phyloP scores from a whole-genome alignment of 2,888 invertebrate species.

The Stictocephala bisonia region DNA sequence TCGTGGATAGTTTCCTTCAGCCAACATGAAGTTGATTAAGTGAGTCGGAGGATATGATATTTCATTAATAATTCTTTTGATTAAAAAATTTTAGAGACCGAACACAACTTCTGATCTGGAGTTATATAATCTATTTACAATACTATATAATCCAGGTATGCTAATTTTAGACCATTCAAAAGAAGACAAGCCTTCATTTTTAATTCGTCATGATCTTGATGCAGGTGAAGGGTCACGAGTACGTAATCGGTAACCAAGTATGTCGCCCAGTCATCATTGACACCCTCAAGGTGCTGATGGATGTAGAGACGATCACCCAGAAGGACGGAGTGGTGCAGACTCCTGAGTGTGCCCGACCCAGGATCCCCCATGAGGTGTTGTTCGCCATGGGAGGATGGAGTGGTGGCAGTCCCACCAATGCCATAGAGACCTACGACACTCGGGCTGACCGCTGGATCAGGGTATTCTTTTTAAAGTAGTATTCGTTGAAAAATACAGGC shows the following conservation, averaged over 20 bases:
- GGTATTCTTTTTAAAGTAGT: conserved; percentile 66
- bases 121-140: too few relatives aligned
- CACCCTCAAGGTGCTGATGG: conserved; percentile 90
- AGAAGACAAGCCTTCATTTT: too few relatives aligned
- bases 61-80: too few relatives aligned
- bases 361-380: conserved; percentile 89
- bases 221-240: conserved; percentile 82
- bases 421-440: conserved; percentile 90
- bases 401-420: conserved; percentile 77
- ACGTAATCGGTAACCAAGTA: conserved; percentile 83
- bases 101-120: too few relatives aligned
- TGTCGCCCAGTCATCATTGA: conserved; percentile 91
- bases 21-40: too few relatives aligned
- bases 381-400: conserved; percentile 88
- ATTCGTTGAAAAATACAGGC: too few relatives aligned
- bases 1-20: too few relatives aligned
- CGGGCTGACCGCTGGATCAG: conserved; percentile 91
- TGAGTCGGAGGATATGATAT: too few relatives aligned
- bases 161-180: too few relatives aligned
- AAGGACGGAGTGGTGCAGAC: conserved; percentile 86
- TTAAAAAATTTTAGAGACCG: too few relatives aligned
- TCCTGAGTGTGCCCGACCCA: conserved; percentile 77
- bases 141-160: too few relatives aligned
- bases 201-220: too few relatives aligned
- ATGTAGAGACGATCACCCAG: conserved; percentile 87